Conservation (phyloP, 2,113 vertebrate species). For the Seriola dumerili region DNA sequence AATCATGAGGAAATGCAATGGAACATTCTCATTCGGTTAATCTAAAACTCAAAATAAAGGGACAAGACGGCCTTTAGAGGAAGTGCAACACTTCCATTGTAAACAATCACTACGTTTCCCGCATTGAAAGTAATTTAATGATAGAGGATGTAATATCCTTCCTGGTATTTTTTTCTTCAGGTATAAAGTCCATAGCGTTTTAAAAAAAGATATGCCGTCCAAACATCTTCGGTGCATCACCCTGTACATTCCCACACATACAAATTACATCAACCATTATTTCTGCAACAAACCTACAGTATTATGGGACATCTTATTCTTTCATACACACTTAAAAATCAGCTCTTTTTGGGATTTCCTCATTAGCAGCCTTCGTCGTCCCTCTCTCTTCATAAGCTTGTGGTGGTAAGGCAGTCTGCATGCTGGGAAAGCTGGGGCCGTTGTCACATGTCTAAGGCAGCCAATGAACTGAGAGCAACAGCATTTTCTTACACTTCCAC, state of each 20-base stretch:
- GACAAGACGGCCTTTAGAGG: slow-evolving; percentile 21
- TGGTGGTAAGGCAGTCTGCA: slow-evolving; percentile 71
- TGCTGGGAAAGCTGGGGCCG: slow-evolving; percentile 72
- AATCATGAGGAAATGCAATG: slow-evolving; percentile 28
- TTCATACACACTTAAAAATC: slow-evolving; percentile 35
- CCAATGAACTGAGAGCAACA: slow-evolving; percentile 54
- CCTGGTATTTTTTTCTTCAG: slow-evolving; percentile 18
- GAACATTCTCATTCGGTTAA: slow-evolving; percentile 39
- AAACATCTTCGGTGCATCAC: slow-evolving; percentile 24
- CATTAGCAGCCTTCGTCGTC: slow-evolving; percentile 16
- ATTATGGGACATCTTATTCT: slow-evolving; percentile 30
- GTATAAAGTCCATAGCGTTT: slow-evolving; percentile 5
- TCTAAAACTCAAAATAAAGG: slow-evolving; percentile 36
- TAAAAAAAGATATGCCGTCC: background rate
- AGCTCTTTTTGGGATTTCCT: slow-evolving; percentile 19
- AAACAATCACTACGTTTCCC: slow-evolving; percentile 65
- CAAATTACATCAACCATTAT: slow-evolving; percentile 35
- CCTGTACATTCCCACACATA: slow-evolving; percentile 53
- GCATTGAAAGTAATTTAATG: slow-evolving; percentile 3
- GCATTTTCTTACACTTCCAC: slow-evolving; percentile 27
- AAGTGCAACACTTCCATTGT: slow-evolving; percentile 49
- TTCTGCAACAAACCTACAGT: slow-evolving; percentile 32
- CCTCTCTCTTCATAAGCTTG: slow-evolving; percentile 23
- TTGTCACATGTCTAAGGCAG: slow-evolving; percentile 66
- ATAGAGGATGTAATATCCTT: slow-evolving; percentile 15